Evolutionary conservation across 53 echinoderm and acorn worm species (phyloP).

Genomic region (Holothuria leucospilota): DNA sequence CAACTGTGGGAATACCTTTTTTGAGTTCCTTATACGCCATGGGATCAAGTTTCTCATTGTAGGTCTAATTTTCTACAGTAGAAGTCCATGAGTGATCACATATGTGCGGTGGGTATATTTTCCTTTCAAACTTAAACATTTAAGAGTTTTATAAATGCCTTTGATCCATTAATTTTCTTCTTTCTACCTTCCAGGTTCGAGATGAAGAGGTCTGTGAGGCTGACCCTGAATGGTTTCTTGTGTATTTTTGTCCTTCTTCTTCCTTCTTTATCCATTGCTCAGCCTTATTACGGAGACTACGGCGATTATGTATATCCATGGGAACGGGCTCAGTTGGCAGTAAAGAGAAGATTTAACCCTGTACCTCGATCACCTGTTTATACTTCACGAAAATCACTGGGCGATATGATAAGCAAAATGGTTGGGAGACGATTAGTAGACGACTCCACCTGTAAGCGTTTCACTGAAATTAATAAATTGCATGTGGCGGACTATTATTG

Average conservation of each 20-base stretch:
- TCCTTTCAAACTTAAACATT: too few species aligned
- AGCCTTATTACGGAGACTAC: conserved; percentile 11
- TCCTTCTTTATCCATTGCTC: conserved; percentile 29
- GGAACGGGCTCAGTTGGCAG: background rate
- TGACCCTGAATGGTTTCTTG: background rate
- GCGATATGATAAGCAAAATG: background rate
- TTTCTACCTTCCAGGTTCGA: background rate
- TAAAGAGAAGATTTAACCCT: background rate
- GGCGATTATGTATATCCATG: conserved; percentile 1
- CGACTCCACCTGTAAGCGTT: conserved; percentile 18
- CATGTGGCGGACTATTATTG: too few species aligned
- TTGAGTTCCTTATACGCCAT: too few species aligned
- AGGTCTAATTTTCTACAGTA: too few species aligned
- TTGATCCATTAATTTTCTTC: background rate
- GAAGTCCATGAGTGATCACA: too few species aligned
- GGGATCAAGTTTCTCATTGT: too few species aligned
- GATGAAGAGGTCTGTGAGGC: conserved; percentile 23
- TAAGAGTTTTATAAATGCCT: too few species aligned
- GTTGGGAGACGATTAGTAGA: conserved; percentile 7
- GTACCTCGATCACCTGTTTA: background rate
- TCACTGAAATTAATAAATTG: background rate
- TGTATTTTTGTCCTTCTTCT: conserved; percentile 17
- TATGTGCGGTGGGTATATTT: too few species aligned
- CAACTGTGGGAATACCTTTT: too few species aligned
- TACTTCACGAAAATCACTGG: conserved; percentile 3